A percentile compares a stretch with the other conserved stretches of the same genome.
These are phyloP conservation scores for Corythucha ciliata DNA, from an alignment of 2,888 invertebrate genomes.

Conservation along the genomic window DNA sequence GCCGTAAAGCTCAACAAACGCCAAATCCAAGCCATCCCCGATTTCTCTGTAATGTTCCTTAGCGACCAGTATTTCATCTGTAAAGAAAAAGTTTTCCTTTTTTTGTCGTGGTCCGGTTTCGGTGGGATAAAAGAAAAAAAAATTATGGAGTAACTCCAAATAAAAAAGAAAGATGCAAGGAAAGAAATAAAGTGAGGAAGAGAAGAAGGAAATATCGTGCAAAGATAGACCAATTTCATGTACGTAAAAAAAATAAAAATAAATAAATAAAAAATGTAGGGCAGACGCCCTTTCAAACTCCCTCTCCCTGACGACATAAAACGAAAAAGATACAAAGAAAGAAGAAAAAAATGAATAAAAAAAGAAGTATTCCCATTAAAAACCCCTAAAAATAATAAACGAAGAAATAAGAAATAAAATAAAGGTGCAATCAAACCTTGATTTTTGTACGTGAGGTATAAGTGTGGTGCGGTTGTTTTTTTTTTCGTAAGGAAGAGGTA, in stretches of 20 bases:
- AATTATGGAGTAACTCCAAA: too few relatives aligned
- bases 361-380: too few relatives aligned
- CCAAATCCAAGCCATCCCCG: constrained; percentile 99
- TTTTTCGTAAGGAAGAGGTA: background rate
- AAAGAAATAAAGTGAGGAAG: constrained; percentile 1
- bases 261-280: background rate
- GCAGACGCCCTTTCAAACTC: background rate
- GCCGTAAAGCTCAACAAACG: constrained; percentile 75
- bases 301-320: background rate
- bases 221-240: background rate
- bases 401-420: constrained; percentile 20
- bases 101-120: too few relatives aligned
- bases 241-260: background rate
- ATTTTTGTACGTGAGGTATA: constrained; percentile 13
- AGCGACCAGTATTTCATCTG: constrained; percentile 90
- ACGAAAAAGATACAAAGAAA: background rate
- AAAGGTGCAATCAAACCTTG: constrained; percentile 26
- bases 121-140: too few relatives aligned
- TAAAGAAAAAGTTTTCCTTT: constrained; percentile 41
- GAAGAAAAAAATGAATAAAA: too few relatives aligned
- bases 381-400: constrained; percentile 6
- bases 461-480: constrained; percentile 8
- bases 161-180: too few relatives aligned
- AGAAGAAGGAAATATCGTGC: background rate
- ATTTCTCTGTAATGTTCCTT: constrained; percentile 99